These are phyloP conservation scores for Columba livia DNA, from an alignment of 2,113 vertebrate genomes.

Conservation along the genomic window DNA sequence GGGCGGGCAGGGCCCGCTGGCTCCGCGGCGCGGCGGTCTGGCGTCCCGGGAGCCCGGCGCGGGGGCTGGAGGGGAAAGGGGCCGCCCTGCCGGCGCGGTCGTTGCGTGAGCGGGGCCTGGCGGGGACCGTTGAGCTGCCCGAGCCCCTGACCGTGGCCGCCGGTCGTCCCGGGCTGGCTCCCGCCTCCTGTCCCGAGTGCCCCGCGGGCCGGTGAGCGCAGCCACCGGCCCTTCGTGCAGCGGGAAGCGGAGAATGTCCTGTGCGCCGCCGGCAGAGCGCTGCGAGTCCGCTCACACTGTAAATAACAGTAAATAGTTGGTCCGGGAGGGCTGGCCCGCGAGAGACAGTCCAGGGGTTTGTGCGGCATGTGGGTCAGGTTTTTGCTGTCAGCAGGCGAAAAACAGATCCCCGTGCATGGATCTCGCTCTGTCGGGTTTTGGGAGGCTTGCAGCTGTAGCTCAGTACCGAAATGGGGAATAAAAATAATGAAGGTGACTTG, in stretches of 20 bases:
- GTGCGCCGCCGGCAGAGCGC: not conserved
- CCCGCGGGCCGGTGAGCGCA: not conserved
- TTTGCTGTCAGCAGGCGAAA: not conserved
- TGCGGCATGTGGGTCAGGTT: rapidly evolving
- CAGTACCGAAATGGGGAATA: rapidly evolving
- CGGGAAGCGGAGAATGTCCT: no score
- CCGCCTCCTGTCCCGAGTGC: not conserved
- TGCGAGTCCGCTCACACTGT: not conserved
- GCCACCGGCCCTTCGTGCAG: not conserved
- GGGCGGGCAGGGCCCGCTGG: not conserved
- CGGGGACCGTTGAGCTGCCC: not conserved
- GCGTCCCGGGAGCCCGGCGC: no score
- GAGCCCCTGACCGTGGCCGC: not conserved
- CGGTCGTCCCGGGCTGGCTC: not conserved
- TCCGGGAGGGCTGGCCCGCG: not conserved
- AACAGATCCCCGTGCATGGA: rapidly evolving
- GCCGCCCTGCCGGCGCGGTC: not conserved
- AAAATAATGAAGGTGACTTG: not conserved
- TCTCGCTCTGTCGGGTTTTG: not conserved
- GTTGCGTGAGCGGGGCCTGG: not conserved
- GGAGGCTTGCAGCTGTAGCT: not conserved
- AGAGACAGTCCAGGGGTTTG: rapidly evolving
- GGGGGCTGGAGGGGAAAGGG: not conserved
- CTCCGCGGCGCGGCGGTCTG: no score
- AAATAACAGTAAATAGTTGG: rapidly evolving